Conservation (phyloP, 2,113 vertebrate species). For the Montifringilla adamsi region DNA sequence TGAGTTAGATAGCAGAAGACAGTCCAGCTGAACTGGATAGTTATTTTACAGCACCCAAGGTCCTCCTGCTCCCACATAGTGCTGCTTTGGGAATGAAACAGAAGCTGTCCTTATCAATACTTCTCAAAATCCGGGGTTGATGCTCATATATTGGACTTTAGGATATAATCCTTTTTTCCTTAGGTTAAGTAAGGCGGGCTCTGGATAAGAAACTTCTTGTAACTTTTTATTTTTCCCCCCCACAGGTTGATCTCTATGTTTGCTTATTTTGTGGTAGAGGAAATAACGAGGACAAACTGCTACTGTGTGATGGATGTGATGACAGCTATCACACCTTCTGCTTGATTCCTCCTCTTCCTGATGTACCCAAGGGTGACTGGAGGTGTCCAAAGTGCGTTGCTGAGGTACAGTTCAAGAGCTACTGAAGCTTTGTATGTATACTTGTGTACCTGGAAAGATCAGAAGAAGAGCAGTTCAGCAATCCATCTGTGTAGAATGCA, state of each 20-base stretch:
- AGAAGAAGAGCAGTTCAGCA: background rate
- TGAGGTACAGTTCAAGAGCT: conserved; percentile 78
- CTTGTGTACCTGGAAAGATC: background rate
- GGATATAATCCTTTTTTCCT: background rate
- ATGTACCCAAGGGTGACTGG: conserved; percentile 97
- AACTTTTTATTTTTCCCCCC: background rate
- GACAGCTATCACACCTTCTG: conserved; percentile 99
- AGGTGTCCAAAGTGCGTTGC: conserved; percentile 95
- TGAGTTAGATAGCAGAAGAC: background rate
- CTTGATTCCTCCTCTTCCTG: conserved; percentile 92
- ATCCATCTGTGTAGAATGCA: accelerated
- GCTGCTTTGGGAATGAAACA: background rate
- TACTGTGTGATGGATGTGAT: conserved; percentile 96
- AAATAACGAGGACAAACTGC: conserved; percentile 91
- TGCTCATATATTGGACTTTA: accelerated
- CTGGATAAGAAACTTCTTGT: background rate
- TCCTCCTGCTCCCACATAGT: accelerated
- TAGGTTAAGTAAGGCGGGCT: background rate
- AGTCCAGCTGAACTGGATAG: background rate
- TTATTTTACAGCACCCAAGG: background rate
- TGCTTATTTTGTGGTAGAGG: conserved; percentile 94
- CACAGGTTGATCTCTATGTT: conserved; percentile 93
- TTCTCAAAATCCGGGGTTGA: background rate
- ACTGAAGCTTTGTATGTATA: background rate
- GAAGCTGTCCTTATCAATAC: background rate